These are phyloP conservation scores for Typhlomys cinereus DNA, from an alignment of 2,113 vertebrate genomes.

Conservation along the genomic window DNA sequence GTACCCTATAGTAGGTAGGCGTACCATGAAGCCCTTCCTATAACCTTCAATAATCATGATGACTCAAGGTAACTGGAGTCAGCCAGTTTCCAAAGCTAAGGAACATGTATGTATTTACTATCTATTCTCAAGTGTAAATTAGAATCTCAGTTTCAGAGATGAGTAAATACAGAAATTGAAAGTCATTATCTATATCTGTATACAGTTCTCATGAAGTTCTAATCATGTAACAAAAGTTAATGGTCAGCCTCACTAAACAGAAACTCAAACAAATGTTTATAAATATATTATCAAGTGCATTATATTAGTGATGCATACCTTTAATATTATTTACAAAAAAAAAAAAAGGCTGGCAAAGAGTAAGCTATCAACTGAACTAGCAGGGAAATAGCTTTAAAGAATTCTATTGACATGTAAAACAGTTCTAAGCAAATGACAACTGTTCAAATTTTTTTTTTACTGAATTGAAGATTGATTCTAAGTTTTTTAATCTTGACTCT, in stretches of 20 bases:
- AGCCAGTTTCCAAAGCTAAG: not conserved
- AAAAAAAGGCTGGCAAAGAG: not conserved
- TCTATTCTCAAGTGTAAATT: conserved; percentile 32
- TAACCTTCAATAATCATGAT: conserved; percentile 5
- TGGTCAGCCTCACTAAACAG: not conserved
- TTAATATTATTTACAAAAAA: conserved; percentile 26
- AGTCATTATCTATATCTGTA: not conserved
- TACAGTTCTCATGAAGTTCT: not conserved
- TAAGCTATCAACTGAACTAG: not conserved
- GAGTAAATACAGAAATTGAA: conserved; percentile 13
- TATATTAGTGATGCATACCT: not conserved
- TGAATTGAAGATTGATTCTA: not conserved
- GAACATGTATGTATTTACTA: no score
- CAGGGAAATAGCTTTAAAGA: not conserved
- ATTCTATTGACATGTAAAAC: not conserved
- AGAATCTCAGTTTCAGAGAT: conserved; percentile 4
- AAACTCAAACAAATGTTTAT: not conserved
- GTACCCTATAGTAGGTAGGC: not conserved
- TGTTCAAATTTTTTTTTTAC: no score
- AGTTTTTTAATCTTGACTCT: conserved; percentile 17
- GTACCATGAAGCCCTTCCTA: not conserved
- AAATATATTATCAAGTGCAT: not conserved
- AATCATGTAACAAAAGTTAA: conserved; percentile 2
- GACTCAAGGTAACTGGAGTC: not conserved
- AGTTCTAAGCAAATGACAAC: not conserved